Conservation (phyloP, 2,888 invertebrate genomes). For the Lymantria dispar region DNA sequence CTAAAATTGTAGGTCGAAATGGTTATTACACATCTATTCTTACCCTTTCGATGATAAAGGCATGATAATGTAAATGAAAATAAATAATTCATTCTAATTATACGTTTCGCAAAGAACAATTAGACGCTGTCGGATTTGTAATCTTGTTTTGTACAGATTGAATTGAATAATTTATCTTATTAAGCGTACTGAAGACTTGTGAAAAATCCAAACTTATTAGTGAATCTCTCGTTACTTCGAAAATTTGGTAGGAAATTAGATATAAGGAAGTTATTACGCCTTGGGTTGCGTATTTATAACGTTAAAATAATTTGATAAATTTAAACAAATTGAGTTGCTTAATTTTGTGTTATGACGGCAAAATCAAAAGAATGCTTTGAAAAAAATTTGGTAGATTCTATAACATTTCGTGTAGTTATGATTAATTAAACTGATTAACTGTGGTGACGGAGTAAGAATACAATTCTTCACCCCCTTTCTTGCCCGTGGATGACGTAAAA, state of each 20-base stretch:
- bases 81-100: background rate
- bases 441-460: too few relatives aligned
- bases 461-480: too few relatives aligned
- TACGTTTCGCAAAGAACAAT: constrained; percentile 28
- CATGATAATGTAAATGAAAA: background rate
- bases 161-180: constrained; percentile 27
- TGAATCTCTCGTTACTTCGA: constrained; percentile 17
- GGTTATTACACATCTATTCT: too few relatives aligned
- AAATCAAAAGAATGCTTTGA: too few relatives aligned
- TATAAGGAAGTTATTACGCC: constrained; percentile 12
- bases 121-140: constrained; percentile 40
- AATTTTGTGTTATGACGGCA: background rate
- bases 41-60: too few relatives aligned
- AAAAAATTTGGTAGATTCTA: too few relatives aligned
- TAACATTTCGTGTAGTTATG: too few relatives aligned
- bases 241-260: constrained; percentile 21
- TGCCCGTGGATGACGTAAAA: too few relatives aligned
- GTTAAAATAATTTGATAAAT: constrained; percentile 13
- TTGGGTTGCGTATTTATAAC: constrained; percentile 7
- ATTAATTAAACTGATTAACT: too few relatives aligned
- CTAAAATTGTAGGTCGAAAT: too few relatives aligned
- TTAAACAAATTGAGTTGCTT: background rate
- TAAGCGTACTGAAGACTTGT: constrained; percentile 11
- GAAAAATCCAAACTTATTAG: constrained; percentile 29
- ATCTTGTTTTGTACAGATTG: constrained; percentile 40